Evolutionary conservation across 1,140 invertebrate genomes (phyloP).

Genomic region (Leucophenga varia): DNA sequence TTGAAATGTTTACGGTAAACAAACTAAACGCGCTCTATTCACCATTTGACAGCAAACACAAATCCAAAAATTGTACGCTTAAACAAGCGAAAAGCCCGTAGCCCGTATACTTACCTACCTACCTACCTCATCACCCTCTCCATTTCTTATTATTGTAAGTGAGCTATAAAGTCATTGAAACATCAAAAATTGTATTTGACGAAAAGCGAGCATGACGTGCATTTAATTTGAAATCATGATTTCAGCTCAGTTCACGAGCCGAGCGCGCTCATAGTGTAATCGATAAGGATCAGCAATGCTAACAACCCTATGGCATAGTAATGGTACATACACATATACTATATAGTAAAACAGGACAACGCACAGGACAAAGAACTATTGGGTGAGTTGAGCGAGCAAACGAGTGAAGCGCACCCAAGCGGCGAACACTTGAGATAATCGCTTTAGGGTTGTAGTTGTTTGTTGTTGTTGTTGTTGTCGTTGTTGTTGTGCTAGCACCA

Average conservation of each 20-base stretch:
- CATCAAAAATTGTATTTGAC: conserved; percentile 39
- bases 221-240: conserved; percentile 56
- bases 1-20: conserved; percentile 33
- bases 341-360: background rate
- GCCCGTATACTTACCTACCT: conserved; percentile 6
- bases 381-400: too few relatives aligned
- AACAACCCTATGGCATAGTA: conserved; percentile 10
- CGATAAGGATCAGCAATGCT: conserved; percentile 45
- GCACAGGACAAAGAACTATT: background rate
- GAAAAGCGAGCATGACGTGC: conserved; percentile 51
- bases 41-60: conserved; percentile 13
- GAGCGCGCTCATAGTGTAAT: conserved; percentile 48
- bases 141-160: background rate
- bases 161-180: conserved; percentile 29
- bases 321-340: background rate
- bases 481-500: too few relatives aligned
- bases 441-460: conserved; percentile 55
- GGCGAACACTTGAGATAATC: conserved; percentile 51
- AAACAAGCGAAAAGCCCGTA: too few relatives aligned
- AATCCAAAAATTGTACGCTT: background rate
- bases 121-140: conserved; percentile 1
- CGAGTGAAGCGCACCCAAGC: background rate
- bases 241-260: too few relatives aligned
- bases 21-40: conserved; percentile 15
- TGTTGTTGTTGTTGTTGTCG: conserved; percentile 18